A percentile compares a stretch with the other conserved stretches of the same genome.
These are phyloP conservation scores for Notiomystis cincta DNA, from an alignment of 2,113 vertebrate species.

Conservation along the genomic window DNA sequence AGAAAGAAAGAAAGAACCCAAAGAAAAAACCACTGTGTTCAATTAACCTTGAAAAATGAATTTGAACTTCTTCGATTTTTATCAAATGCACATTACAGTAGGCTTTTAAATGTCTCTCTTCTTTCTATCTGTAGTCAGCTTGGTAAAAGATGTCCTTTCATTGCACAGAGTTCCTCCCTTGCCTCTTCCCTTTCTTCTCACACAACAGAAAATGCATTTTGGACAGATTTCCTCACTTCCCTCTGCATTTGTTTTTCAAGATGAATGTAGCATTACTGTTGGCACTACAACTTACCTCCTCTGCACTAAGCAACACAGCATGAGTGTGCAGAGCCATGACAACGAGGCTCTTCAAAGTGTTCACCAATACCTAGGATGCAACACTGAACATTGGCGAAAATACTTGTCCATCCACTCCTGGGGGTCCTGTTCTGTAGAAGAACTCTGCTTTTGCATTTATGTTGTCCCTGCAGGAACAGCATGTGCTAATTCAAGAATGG, in stretches of 20 bases:
- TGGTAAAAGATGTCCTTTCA: neutral
- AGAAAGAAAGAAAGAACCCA: neutral
- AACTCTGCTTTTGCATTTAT: neutral
- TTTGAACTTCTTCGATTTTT: neutral
- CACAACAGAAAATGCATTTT: neutral
- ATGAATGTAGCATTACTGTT: neutral
- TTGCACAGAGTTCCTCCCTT: neutral
- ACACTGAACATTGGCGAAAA: neutral
- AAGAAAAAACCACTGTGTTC: neutral
- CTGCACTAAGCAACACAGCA: neutral
- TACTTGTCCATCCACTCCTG: neutral
- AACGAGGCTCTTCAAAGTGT: neutral
- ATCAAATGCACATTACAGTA: neutral
- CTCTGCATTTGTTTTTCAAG: neutral
- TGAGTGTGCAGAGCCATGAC: neutral
- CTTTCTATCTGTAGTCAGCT: neutral
- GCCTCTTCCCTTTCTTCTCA: neutral
- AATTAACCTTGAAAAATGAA: neutral
- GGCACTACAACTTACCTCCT: neutral
- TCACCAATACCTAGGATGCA: neutral
- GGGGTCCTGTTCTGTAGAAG: neutral
- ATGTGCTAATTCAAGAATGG: neutral
- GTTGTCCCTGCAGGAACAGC: neutral
- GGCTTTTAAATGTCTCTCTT: neutral
- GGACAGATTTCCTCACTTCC: neutral